These are phyloP conservation scores for Heterodera schachtii DNA, from an alignment of 1,140 invertebrate genomes.

Conservation along the genomic window DNA sequence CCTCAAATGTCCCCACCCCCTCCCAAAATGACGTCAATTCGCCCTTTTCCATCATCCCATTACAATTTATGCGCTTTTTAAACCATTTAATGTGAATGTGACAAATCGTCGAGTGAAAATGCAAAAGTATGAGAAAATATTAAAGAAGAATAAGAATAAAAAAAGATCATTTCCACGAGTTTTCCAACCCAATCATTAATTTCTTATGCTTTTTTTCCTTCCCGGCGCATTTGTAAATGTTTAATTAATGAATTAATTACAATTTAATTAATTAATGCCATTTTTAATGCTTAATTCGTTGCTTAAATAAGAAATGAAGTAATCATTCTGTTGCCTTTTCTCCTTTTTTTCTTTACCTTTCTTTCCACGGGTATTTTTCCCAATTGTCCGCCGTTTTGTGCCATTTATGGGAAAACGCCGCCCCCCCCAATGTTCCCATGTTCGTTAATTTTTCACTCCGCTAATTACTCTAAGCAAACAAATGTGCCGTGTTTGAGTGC, in stretches of 20 bases:
- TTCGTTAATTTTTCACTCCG: background rate
- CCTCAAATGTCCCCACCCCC: background rate
- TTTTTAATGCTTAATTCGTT: no score
- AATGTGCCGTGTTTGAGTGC: background rate
- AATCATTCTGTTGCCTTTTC: no score
- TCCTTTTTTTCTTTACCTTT: background rate
- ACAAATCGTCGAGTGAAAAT: background rate
- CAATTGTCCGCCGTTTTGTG: background rate
- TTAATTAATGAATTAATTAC: no score
- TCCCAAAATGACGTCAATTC: slow-evolving; percentile 17
- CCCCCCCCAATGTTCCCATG: background rate
- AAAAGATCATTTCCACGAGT: no score
- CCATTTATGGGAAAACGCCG: slow-evolving; percentile 1
- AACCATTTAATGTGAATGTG: background rate
- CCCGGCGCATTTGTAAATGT: no score
- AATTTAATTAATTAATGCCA: no score
- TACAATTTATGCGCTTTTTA: background rate
- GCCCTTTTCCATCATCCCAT: background rate
- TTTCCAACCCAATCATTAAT: no score
- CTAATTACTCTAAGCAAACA: slow-evolving; percentile 1
- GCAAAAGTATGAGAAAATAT: background rate
- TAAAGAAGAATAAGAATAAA: no score
- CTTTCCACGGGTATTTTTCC: background rate
- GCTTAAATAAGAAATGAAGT: no score
- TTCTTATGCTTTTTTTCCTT: no score